Base-by-base conservation (phyloP, 1,140 invertebrate genomes). In the Scaptodrosophila lebanonensis region DNA sequence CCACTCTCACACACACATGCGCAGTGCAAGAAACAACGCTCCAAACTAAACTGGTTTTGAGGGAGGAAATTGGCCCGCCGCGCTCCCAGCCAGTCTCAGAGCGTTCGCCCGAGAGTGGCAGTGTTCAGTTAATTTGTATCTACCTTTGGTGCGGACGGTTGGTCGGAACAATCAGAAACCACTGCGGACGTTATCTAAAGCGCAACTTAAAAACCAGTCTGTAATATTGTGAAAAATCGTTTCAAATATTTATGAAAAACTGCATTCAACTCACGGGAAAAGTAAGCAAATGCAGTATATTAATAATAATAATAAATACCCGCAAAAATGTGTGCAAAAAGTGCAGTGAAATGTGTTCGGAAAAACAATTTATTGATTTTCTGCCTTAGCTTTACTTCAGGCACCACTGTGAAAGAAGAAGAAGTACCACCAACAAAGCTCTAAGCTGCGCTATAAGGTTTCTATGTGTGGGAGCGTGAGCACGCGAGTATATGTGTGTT, bases 101-200 rank as follows among this genome's bases (percentile, higher is more conserved):
- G 73, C 50, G 62, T 66, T 62, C 62, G 62, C 62, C n/a, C n/a
- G n/a, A n/a, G n/a, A n/a, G n/a, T n/a, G n/a, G n/a, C 70, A 69
- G 66, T 75, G 66, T 66, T 66, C 59, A 79, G 63, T 77, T 68
- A 67, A 79, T 79, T 79, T 79, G 75, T 77, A 77, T 77, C 72
- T 77, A 82, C 76, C 76, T 83, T 82, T 82, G 75, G 76, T 82
- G 75, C 75, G 75, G 76, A 82, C 75, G 75, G 75, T 69, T 82
- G 53, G 61, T 73, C 70, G 75, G 75, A 61, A 47, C 50, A 52
- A n/a, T n/a, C n/a, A n/a, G n/a, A n/a, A n/a, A n/a, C n/a, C n/a
- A n/a, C n/a, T n/a, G n/a, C n/a, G n/a, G 68, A 66, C 76, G 62
- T 52, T 75, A 57, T 57, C 61, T 59, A 54, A 53, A 53, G 49